Conservation (phyloP, 2,113 vertebrate genomes). For the Xiphophorus maculatus region DNA sequence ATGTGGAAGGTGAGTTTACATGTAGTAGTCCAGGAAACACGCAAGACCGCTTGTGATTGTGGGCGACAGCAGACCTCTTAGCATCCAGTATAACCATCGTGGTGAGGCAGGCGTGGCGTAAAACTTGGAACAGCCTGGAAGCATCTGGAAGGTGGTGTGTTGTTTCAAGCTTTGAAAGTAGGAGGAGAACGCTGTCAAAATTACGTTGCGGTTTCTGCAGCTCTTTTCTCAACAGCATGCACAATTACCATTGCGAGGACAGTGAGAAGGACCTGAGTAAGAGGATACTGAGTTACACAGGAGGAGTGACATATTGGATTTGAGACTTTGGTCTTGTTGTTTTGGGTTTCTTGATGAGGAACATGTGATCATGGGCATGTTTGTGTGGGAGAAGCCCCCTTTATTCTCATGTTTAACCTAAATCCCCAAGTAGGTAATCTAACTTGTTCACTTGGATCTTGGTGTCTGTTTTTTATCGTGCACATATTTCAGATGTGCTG, state of each 20-base stretch:
- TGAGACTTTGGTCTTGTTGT: constrained; percentile 42
- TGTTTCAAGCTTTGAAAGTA: constrained; percentile 64
- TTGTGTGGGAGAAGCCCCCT: constrained; percentile 13
- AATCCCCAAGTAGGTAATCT: constrained; percentile 30
- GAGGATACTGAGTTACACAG: constrained; percentile 34
- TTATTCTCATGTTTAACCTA: constrained; percentile 39
- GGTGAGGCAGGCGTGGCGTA: constrained; percentile 23
- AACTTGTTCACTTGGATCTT: constrained; percentile 12
- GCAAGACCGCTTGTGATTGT: constrained; percentile 62
- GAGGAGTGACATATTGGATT: constrained; percentile 63
- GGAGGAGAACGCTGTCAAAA: constrained; percentile 56
- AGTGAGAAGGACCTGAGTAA: constrained; percentile 58
- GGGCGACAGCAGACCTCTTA: constrained; percentile 54
- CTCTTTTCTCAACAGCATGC: constrained; percentile 57
- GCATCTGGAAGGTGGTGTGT: constrained; percentile 67
- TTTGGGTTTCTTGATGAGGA: constrained; percentile 51
- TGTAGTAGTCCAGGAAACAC: constrained; percentile 64
- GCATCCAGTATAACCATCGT: constrained; percentile 66
- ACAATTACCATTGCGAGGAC: constrained; percentile 69
- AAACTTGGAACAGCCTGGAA: constrained; percentile 51
- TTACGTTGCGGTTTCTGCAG: constrained; percentile 59
- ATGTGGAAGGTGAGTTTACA: constrained; percentile 52
- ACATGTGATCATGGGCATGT: constrained; percentile 42
- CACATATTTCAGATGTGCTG: constrained; percentile 49
- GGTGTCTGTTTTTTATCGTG: constrained; percentile 5